A percentile compares a stretch with the other conserved stretches of the same genome.
These are phyloP conservation scores for Phycodurus eques DNA, from an alignment of 2,113 vertebrate genomes.

Conservation along the genomic window DNA sequence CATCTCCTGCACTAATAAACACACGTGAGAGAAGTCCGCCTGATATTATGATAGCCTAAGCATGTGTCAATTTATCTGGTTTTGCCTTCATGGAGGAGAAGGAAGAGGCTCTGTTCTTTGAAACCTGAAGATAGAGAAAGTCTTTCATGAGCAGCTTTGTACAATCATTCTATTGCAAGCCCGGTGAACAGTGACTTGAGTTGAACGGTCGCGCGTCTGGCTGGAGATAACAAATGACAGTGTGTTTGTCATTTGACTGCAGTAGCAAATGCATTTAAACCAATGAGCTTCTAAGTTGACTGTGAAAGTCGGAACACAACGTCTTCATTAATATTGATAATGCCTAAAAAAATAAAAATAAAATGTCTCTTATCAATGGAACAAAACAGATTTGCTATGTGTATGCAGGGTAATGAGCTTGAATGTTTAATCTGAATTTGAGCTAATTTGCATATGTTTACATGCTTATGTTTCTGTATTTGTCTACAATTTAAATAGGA, in stretches of 20 bases:
- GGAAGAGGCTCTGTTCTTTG: conserved; percentile 1
- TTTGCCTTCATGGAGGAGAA: neutral
- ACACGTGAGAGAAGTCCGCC: conserved; percentile 20
- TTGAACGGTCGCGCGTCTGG: conserved; percentile 25
- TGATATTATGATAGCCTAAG: conserved; percentile 16
- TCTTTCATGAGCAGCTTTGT: conserved; percentile 16
- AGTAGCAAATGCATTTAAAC: conserved; percentile 18
- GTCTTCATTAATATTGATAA: neutral
- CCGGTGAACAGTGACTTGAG: conserved; percentile 13
- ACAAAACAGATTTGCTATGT: neutral
- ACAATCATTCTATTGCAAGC: neutral
- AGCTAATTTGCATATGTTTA: neutral
- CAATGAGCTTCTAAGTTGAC: neutral
- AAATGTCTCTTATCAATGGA: neutral
- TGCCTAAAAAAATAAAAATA: neutral
- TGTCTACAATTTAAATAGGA: neutral
- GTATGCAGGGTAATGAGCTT: neutral
- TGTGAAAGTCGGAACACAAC: conserved; percentile 4
- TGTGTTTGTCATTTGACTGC: conserved; percentile 47
- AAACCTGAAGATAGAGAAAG: conserved; percentile 22
- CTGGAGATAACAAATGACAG: conserved; percentile 22
- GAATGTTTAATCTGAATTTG: neutral
- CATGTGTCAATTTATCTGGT: conserved; percentile 17
- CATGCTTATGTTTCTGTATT: neutral
- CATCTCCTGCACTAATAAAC: conserved; percentile 36